These are phyloP conservation scores for Ceramica pisi DNA, from an alignment of 2,888 invertebrate species.

Conservation along the genomic window DNA sequence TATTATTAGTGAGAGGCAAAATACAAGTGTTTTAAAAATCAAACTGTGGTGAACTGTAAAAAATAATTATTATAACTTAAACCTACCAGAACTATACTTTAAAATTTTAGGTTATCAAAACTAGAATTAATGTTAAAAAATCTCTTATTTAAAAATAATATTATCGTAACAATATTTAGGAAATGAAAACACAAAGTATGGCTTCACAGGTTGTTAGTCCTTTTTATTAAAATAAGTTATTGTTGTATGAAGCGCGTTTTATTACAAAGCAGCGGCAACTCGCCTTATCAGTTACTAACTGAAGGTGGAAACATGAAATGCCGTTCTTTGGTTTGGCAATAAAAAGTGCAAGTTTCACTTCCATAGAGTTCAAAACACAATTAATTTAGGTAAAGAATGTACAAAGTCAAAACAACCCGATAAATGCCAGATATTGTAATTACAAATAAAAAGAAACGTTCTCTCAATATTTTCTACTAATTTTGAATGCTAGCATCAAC, in stretches of 20 bases:
- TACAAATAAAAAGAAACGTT: slow-evolving; percentile 57
- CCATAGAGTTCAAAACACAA: slow-evolving; percentile 55
- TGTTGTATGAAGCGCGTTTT: slow-evolving; percentile 68
- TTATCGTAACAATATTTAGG: slow-evolving; percentile 70
- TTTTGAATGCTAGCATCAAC: slow-evolving; percentile 80
- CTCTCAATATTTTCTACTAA: slow-evolving; percentile 43
- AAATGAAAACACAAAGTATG: slow-evolving; percentile 64
- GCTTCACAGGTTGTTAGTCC: slow-evolving; percentile 70
- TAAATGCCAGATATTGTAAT: slow-evolving; percentile 66
- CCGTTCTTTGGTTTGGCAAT: slow-evolving; percentile 81
- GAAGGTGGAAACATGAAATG: slow-evolving; percentile 72
- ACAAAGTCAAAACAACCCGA: slow-evolving; percentile 70
- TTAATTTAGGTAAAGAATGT: slow-evolving; percentile 43
- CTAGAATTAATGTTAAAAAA: slow-evolving; percentile 58
- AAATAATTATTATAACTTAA: slow-evolving; percentile 74
- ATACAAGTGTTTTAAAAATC: slow-evolving; percentile 74
- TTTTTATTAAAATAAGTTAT: slow-evolving; percentile 48
- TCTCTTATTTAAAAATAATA: slow-evolving; percentile 68
- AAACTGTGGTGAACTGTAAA: slow-evolving; percentile 66
- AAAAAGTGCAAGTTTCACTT: slow-evolving; percentile 64
- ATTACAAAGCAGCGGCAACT: slow-evolving; percentile 77
- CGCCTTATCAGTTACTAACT: slow-evolving; percentile 55
- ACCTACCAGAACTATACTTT: slow-evolving; percentile 63
- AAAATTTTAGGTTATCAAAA: slow-evolving; percentile 56
- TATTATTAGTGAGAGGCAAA: slow-evolving; percentile 84